Evolutionary conservation across 2,888 invertebrate genomes (phyloP), one percentile per base, ranked within the genome.

Genomic region (Mesorhabditis belari): DNA sequence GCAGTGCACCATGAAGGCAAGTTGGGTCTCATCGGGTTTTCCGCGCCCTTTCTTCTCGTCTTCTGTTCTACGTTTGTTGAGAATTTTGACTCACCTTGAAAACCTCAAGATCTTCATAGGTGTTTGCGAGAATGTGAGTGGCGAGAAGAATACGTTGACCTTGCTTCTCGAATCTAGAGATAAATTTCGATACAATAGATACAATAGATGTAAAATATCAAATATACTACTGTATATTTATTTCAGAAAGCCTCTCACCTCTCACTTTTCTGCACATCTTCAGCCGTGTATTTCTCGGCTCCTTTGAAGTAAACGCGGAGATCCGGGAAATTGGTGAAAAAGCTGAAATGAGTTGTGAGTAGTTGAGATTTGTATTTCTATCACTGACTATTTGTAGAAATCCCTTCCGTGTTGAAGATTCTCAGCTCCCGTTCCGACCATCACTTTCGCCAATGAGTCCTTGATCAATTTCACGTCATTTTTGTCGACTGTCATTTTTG

Each of bases 101-200:
- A 5, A 72, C 69, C 54, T 65, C 65, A 49, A 66, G 67, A 52
- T 77, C 69, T 29, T 70, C 71, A 61, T 60, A 73, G 55, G 69
- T 66, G 59, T 75, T 65, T 53, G 69, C 73, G 52, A 77, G 61
- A 28, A 76, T 61, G 60, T 77, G 76, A 49, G 67, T 57, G 12
- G 77, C 75, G 19, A 79, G 62, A 3, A 80, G 72, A 25, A 79
- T 63, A 5, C 79, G 71, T 35, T 71, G 71, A 12, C 79, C 80
- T 60, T 80, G 79, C 59, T 79, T 80, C 62, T 75, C 71, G 66
- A 80, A 80, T 55, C 70, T 69, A 56, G 21, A 57, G 51, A 5
- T 24, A n/a, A 6, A 12, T 49, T 19, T 44, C 26, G 6, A 5
- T 9, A 56, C 9, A 9, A 44, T 9, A 12, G 55, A 12, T 1